Base-by-base conservation (phyloP, 2,888 invertebrate species). In the Coenonympha arcania region DNA sequence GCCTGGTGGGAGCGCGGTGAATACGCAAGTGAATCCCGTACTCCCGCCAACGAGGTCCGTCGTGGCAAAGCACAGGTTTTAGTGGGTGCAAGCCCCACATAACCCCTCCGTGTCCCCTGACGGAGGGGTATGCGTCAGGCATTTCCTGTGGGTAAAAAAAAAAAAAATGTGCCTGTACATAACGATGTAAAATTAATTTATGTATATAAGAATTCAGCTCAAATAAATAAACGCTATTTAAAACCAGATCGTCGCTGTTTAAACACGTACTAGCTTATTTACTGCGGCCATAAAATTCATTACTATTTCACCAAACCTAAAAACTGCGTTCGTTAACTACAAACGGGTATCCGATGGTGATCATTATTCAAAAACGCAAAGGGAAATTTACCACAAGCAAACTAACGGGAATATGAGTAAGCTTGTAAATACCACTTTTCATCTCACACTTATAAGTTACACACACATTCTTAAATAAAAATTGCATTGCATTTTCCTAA, bases 311-410 rank as follows among this genome's bases (percentile, higher is more conserved):
- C 9, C 33, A 37, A 49, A 43, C 39, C 40, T 16, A 20, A 36
- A 49, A 40, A 44, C 40, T 49, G 26, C 49, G 52, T 49, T 49
- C 45, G 41, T 52, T 45, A 52, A 52, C 48, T 34, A 9, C 18
- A 16, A 41, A 52, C 44, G 19, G 48, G 26, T 36, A 47, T 26
- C 34, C 26, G 31, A 28, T 47, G 16, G 22, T 8, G 6, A 15
- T 39, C 43, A 44, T 41, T 45, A 48, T 48, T 48, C 37, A 39
- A 36, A 52, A 44, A 48, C 41, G 36, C 44, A 52, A 48, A 49
- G 13, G 34, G 33, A 52, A 48, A 48, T 45, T 18, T 40, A 45
- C 18, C 43, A n/a, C n/a, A n/a, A 34, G n/a, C n/a, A n/a, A 34
- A 22, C 30, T 52, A 52, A 52, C 52, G 43, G 52, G 37, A 48